Evolutionary conservation across 2,113 vertebrate genomes (phyloP).

Genomic region (Phoenicopterus ruber): DNA sequence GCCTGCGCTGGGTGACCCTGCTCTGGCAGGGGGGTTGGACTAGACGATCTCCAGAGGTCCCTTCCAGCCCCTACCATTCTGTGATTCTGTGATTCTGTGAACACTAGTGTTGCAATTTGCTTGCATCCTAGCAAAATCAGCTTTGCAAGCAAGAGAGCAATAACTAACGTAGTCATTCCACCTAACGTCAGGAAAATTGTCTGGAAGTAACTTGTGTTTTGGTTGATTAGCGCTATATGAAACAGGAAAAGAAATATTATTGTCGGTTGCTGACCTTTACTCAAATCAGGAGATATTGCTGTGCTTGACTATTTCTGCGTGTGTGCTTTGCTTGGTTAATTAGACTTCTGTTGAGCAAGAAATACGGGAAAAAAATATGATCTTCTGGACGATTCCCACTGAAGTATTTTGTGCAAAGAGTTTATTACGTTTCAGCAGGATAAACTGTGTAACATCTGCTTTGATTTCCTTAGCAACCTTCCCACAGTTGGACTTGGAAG

Average conservation of each 20-base stretch:
- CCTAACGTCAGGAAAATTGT: neutral
- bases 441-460: neutral
- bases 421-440: neutral
- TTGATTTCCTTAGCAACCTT: neutral
- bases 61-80: too few species aligned
- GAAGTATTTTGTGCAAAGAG: neutral
- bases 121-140: neutral
- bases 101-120: neutral
- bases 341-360: neutral
- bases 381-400: neutral
- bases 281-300: neutral
- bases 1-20: too few species aligned
- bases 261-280: neutral
- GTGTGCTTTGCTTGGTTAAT: neutral
- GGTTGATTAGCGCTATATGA: neutral
- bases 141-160: neutral
- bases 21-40: too few species aligned
- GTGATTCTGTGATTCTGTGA: too few species aligned
- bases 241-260: neutral
- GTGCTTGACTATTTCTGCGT: neutral
- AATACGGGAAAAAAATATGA: neutral
- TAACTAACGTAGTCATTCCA: neutral
- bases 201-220: neutral
- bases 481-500: neutral
- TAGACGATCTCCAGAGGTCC: too few species aligned